These are phyloP conservation scores for Silurus glanis DNA, from an alignment of 2,113 vertebrate species.

Conservation along the genomic window DNA sequence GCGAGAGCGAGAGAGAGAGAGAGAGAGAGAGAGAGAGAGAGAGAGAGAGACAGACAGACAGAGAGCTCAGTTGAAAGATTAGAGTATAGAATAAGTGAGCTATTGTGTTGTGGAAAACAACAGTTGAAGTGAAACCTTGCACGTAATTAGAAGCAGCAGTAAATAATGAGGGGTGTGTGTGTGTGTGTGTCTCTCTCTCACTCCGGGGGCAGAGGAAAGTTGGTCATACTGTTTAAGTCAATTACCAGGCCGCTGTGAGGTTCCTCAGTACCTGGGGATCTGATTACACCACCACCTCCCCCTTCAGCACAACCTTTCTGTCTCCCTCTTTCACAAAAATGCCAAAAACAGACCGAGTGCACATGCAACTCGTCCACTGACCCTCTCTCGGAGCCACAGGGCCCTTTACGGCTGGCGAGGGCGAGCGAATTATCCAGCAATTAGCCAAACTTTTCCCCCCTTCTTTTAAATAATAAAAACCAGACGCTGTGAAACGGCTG, in stretches of 20 bases:
- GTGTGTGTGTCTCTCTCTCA: slow-evolving; percentile 19
- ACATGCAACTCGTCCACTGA: slow-evolving; percentile 39
- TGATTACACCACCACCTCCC: slow-evolving; percentile 49
- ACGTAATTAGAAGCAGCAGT: slow-evolving; percentile 73
- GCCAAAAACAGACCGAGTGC: neutral
- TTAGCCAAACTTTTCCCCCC: slow-evolving; percentile 57
- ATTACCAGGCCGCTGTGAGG: slow-evolving; percentile 73
- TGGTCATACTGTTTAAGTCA: slow-evolving; percentile 69
- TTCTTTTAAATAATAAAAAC: slow-evolving; percentile 69
- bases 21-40: neutral
- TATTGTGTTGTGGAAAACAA: slow-evolving; percentile 65
- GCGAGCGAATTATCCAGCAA: slow-evolving; percentile 55
- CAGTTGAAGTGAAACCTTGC: slow-evolving; percentile 66
- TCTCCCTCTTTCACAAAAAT: neutral
- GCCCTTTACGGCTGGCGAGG: slow-evolving; percentile 59
- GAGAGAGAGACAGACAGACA: neutral
- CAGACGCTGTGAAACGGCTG: slow-evolving; percentile 62
- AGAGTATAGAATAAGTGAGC: slow-evolving; percentile 66
- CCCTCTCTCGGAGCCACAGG: slow-evolving; percentile 12
- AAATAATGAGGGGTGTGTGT: slow-evolving; percentile 64
- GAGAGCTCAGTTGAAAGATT: slow-evolving; percentile 42
- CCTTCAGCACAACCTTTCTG: neutral
- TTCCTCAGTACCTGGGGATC: slow-evolving; percentile 67
- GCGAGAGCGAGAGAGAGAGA: neutral
- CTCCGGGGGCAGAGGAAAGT: slow-evolving; percentile 64